Base-by-base conservation (phyloP, 2,113 vertebrate genomes). In the Tangachromis dhanisi region DNA sequence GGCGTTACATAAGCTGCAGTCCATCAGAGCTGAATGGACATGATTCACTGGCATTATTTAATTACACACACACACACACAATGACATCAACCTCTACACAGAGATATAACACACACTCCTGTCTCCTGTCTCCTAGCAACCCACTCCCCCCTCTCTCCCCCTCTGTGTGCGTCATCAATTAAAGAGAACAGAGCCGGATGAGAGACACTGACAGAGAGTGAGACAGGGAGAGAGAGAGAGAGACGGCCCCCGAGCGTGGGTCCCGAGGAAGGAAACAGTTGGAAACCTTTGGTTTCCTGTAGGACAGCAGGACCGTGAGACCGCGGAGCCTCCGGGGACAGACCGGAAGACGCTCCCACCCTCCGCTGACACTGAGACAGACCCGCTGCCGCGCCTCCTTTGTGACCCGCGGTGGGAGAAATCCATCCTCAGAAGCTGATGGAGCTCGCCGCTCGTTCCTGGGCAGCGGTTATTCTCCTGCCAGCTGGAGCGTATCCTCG, bases 81-180 rank as follows among this genome's bases (percentile, higher is more conserved):
- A 29, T 87, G 87, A 89, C 88, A 86, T 92, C 90, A 92, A 7
- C 83, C 76, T 86, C 71, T 21, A 86, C 86, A 55, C 51, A 84
- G 61, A 88, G 81, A 88, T 73, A 88, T 57, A 88, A 80, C 89
- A 91, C 90, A 86, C 86, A 83, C 90, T 57, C 55, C 55, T 59
- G 55, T 59, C 24, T 59, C 82, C 24, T 7, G 40, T 94, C 76
- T 83, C 93, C 86, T 87, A 85, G 93, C 89, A 93, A 93, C 84
- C 83, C 84, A 38, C 88, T 66, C 84, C 55, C 89, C 85, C 49
- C 76, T 66, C 66, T 63, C 66, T 83, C 81, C 80, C 86, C 83
- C 59, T 83, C 85, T 55, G 66, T 26, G 90, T 94, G 93, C 93
- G 89, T 94, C 92, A 94, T 91, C 87, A 90, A 83, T 83, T 86